phyloP scores from a whole-genome alignment of 2,113 vertebrate genomes.

The Promerops cafer region DNA sequence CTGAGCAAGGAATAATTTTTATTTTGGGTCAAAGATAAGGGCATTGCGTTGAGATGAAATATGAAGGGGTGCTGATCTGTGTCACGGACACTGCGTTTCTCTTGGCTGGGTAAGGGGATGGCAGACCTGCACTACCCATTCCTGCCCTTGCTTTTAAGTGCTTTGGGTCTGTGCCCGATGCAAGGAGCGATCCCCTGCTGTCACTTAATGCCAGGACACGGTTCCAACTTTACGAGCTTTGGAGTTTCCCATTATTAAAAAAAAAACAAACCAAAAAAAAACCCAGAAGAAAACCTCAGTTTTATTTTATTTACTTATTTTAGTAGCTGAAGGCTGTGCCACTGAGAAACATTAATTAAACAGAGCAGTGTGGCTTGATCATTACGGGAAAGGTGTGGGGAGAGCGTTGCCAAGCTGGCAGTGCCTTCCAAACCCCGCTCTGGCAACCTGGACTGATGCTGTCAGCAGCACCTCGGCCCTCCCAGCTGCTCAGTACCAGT shows the following conservation, averaged over 20 bases:
- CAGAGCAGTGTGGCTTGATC: not conserved
- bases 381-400: not conserved
- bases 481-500: not conserved
- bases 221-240: not conserved
- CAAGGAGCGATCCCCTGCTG: not conserved
- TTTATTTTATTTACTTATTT: not conserved
- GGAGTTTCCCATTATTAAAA: not conserved
- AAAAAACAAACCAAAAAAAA: not conserved
- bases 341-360: not conserved
- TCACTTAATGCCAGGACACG: not conserved
- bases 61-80: conserved; percentile 19
- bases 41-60: conserved; percentile 15
- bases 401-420: not conserved
- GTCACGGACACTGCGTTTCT: not conserved
- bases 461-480: not conserved
- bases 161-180: not conserved
- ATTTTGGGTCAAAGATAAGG: conserved; percentile 58
- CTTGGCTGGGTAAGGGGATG: not conserved
- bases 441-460: not conserved
- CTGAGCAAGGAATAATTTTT: conserved; percentile 62
- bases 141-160: conserved; percentile 40
- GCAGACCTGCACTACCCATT: not conserved
- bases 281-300: not conserved
- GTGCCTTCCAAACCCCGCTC: not conserved
- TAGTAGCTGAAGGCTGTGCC: not conserved